Evolutionary conservation across 1,140 invertebrate genomes (phyloP).

Genomic region (Lasaia peninsularis): DNA sequence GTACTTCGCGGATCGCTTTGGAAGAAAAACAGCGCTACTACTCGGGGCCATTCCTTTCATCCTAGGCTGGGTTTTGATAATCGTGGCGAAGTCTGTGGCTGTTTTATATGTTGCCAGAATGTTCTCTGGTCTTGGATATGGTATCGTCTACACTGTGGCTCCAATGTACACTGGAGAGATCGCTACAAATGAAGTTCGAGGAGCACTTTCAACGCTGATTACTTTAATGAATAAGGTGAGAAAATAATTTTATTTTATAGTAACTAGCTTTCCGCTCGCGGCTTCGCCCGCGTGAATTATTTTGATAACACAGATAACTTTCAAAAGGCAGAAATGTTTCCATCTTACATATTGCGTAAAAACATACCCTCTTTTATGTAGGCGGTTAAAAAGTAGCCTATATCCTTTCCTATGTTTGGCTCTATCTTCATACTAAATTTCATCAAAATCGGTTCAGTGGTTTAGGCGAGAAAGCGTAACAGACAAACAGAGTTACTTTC

Average conservation of each 20-base stretch:
- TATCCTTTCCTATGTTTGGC: too few species aligned
- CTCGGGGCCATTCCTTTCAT: constrained; percentile 80
- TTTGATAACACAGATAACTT: too few species aligned
- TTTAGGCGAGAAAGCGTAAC: too few species aligned
- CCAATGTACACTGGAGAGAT: constrained; percentile 84
- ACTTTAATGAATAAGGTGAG: constrained; percentile 80
- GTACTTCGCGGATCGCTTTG: constrained; percentile 76
- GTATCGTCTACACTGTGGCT: constrained; percentile 81
- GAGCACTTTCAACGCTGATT: constrained; percentile 83
- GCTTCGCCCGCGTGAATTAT: too few species aligned
- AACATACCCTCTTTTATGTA: too few species aligned
- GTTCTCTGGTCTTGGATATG: constrained; percentile 83
- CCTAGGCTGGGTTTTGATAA: constrained; percentile 82
- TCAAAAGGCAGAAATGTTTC: too few species aligned
- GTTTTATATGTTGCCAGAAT: constrained; percentile 77
- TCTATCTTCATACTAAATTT: too few species aligned
- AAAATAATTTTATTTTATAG: constrained; percentile 3
- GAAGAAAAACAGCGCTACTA: constrained; percentile 83
- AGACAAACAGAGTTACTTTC: too few species aligned
- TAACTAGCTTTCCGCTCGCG: not conserved
- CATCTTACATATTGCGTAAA: too few species aligned
- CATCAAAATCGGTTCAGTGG: too few species aligned
- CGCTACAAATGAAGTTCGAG: constrained; percentile 82
- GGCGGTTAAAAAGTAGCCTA: too few species aligned
- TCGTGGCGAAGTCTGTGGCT: constrained; percentile 69